Percentiles rank a stretch among this genome's conserved stretches.
These are phyloP conservation scores for Philereme transversata DNA, from an alignment of 2,888 invertebrate genomes.

Conservation along the genomic window DNA sequence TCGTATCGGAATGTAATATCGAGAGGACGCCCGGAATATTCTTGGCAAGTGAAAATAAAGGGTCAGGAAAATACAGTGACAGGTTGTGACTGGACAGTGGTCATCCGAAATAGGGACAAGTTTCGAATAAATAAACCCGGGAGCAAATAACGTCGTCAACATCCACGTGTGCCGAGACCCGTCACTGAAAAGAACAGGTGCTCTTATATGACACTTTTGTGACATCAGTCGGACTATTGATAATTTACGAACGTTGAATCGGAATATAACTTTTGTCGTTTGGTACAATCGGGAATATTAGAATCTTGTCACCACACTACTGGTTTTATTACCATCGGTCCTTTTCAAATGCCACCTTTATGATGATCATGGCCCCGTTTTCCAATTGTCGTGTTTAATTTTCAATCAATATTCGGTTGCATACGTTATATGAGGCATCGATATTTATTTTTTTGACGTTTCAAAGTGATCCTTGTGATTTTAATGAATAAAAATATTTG, in stretches of 20 bases:
- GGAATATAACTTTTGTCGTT: constrained; percentile 21
- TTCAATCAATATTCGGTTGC: too few relatives aligned
- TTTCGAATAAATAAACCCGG: constrained; percentile 78
- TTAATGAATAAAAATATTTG: too few relatives aligned
- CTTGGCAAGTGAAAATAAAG: constrained; percentile 83
- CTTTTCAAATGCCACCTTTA: too few relatives aligned
- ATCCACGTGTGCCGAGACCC: constrained; percentile 60
- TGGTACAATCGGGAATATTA: too few relatives aligned
- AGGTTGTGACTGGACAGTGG: constrained; percentile 79
- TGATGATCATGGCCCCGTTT: too few relatives aligned
- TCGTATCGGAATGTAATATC: constrained; percentile 82
- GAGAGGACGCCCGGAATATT: constrained; percentile 76
- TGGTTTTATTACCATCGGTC: too few relatives aligned
- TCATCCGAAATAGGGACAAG: constrained; percentile 71
- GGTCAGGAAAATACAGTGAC: constrained; percentile 79
- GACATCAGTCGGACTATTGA: constrained; percentile 64
- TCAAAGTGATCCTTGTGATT: too few relatives aligned
- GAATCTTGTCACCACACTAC: too few relatives aligned
- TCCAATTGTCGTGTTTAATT: too few relatives aligned
- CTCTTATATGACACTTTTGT: constrained; percentile 65
- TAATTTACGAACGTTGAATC: constrained; percentile 38
- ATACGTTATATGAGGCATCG: too few relatives aligned
- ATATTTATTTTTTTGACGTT: too few relatives aligned
- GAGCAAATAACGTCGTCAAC: constrained; percentile 71
- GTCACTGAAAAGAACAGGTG: constrained; percentile 61